A percentile compares a stretch with the other conserved stretches of the same genome.
These are phyloP conservation scores for Bucorvus abyssinicus DNA, from an alignment of 2,797 vertebrate species.

Conservation along the genomic window DNA sequence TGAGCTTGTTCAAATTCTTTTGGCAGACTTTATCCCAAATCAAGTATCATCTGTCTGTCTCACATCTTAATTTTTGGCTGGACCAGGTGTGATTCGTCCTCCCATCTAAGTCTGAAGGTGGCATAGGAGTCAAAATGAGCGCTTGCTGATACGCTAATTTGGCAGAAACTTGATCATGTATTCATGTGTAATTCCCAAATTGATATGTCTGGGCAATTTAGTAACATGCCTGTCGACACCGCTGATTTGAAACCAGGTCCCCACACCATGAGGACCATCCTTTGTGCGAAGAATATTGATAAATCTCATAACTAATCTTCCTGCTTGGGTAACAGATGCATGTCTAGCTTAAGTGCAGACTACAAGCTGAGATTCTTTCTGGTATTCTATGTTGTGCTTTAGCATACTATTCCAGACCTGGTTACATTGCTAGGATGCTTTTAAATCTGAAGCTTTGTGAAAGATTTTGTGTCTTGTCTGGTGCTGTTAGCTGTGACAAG, in stretches of 20 bases:
- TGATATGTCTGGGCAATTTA: not conserved
- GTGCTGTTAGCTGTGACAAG: not conserved
- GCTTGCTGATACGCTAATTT: not conserved
- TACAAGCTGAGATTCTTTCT: not conserved
- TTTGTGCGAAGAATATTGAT: not conserved
- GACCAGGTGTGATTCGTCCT: not conserved
- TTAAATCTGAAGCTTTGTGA: not conserved
- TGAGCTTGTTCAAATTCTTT: not conserved
- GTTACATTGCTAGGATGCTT: not conserved
- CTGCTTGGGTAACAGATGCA: not conserved
- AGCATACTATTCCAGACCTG: not conserved
- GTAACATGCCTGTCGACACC: not conserved
- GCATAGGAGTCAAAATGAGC: not conserved
- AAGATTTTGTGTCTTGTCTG: not conserved
- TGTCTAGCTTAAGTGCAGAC: not conserved
- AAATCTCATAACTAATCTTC: not conserved
- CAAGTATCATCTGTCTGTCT: not conserved
- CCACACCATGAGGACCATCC: accelerated
- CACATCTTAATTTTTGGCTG: not conserved
- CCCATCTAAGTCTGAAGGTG: not conserved
- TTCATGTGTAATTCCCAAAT: not conserved
- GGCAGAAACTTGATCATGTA: not conserved
- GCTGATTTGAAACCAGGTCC: not conserved
- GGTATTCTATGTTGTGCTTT: not conserved
- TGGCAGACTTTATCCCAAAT: not conserved